Conservation (phyloP, 2,113 vertebrate genomes). For the Hystrix brachyura region DNA sequence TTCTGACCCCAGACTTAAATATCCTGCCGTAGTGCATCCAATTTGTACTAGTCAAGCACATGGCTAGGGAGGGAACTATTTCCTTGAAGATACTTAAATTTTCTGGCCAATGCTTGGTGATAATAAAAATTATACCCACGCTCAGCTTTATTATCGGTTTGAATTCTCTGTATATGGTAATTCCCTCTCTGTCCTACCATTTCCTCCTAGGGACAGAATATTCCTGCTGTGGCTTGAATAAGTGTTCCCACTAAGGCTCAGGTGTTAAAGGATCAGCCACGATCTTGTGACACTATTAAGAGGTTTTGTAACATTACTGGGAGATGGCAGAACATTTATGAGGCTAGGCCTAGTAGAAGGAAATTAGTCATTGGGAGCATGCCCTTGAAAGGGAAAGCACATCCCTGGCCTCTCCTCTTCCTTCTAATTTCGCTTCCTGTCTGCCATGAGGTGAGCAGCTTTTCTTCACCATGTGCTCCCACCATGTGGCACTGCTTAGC, state of each 20-base stretch:
- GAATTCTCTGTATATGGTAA: not conserved
- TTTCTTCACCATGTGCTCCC: not conserved
- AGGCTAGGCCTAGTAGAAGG: not conserved
- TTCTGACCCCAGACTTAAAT: not conserved
- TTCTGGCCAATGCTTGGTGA: not conserved
- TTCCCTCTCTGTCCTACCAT: not conserved
- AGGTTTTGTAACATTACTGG: not conserved
- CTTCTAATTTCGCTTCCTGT: not conserved
- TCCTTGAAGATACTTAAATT: conserved; percentile 8
- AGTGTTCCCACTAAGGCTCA: not conserved
- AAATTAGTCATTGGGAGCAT: not conserved
- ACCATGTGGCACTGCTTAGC: no score
- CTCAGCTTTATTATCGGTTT: not conserved
- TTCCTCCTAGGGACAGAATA: not conserved
- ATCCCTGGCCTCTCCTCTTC: no score
- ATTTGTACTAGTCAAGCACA: no score
- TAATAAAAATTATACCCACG: not conserved
- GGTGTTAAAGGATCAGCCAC: not conserved
- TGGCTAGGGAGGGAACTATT: not conserved
- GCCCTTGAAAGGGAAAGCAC: not conserved
- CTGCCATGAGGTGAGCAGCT: not conserved
- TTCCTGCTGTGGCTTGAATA: not conserved
- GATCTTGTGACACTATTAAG: not conserved
- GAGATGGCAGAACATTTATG: not conserved
- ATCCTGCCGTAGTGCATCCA: not conserved